phyloP scores from a whole-genome alignment of 2,113 vertebrate species.

The Muntiacus muntjak region DNA sequence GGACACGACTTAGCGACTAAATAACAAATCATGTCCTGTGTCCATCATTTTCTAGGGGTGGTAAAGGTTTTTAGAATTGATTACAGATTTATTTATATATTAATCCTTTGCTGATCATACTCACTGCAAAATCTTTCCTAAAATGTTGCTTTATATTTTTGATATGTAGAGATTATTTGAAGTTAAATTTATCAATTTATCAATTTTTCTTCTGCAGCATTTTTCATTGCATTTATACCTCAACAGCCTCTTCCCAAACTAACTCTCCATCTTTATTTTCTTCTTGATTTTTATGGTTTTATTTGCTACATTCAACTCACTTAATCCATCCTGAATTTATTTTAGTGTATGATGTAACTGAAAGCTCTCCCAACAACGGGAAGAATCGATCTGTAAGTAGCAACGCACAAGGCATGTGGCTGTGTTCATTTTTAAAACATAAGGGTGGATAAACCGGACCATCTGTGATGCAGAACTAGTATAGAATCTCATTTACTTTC shows the following conservation, averaged over 20 bases:
- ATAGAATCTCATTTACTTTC: not conserved
- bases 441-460: not conserved
- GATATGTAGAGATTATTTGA: not conserved
- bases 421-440: not conserved
- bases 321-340: not conserved
- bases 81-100: not conserved
- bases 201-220: not conserved
- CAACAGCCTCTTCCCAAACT: not conserved
- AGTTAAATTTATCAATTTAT: not conserved
- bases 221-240: not conserved
- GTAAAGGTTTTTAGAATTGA: not conserved
- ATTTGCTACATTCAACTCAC: not conserved
- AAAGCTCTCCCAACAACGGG: not conserved
- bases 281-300: not conserved
- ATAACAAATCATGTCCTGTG: not conserved
- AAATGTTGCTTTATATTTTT: not conserved
- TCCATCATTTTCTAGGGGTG: not conserved
- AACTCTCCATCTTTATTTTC: not conserved
- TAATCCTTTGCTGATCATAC: not conserved
- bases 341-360: not conserved
- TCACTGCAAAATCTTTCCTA: not conserved
- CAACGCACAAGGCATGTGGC: not conserved
- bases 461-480: not conserved
- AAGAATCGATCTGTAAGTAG: not conserved
- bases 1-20: not conserved